phyloP scores from a whole-genome alignment of 1,140 invertebrate genomes.

The Gryllus bimaculatus region DNA sequence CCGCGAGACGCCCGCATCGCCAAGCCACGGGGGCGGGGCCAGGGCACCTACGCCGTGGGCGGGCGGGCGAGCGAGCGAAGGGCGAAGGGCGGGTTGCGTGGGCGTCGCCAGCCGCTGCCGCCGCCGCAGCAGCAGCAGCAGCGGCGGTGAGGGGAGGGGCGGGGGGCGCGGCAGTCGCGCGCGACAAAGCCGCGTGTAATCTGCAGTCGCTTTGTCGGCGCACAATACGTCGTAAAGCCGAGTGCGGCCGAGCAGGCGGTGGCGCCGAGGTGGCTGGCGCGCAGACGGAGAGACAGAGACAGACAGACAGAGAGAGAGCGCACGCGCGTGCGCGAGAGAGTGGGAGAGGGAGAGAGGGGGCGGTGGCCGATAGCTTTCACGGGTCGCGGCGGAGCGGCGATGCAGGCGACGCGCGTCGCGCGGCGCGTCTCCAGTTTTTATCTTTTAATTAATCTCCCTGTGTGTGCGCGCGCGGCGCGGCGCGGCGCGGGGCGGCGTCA shows the following conservation, averaged over 20 bases:
- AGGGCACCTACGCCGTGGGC: too few relatives aligned
- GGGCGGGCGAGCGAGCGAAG: too few relatives aligned
- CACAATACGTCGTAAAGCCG: not conserved
- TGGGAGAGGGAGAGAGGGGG: not conserved
- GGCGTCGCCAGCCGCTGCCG: too few relatives aligned
- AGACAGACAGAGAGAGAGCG: not conserved
- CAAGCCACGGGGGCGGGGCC: too few relatives aligned
- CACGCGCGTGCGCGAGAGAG: not conserved
- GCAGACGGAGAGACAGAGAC: not conserved
- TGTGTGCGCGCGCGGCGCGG: too few relatives aligned
- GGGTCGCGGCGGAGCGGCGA: not conserved
- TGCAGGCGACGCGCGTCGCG: not conserved
- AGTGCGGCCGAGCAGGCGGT: not conserved
- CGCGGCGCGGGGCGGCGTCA: too few relatives aligned
- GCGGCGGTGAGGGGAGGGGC: too few relatives aligned
- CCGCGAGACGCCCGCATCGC: too few relatives aligned
- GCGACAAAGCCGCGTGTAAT: conserved; percentile 2
- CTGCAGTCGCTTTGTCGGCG: not conserved
- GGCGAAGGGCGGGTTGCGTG: too few relatives aligned
- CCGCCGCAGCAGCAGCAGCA: too few relatives aligned
- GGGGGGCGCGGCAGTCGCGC: too few relatives aligned
- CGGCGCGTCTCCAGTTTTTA: not conserved
- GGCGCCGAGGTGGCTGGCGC: too few relatives aligned
- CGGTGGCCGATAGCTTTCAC: not conserved
- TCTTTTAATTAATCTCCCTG: not conserved